A percentile compares a stretch with the other conserved stretches of the same genome.
phyloP scores from a whole-genome alignment of 2,113 vertebrate genomes.

The Microcebus ravelobensis region DNA sequence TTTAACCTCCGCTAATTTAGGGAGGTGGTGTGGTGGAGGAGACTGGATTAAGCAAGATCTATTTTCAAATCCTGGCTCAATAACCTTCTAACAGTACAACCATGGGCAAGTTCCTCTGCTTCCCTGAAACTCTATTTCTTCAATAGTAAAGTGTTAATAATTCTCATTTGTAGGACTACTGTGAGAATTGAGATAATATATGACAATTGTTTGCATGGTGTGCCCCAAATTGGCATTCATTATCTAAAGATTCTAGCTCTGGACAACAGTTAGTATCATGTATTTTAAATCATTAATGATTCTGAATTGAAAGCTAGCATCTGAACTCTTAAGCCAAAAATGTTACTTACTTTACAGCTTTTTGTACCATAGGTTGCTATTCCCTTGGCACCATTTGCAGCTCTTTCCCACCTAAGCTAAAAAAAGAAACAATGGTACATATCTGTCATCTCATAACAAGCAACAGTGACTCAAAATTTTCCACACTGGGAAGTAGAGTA shows the following conservation, averaged over 20 bases:
- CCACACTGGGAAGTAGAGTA: background rate
- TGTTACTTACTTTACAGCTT: background rate
- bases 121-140: background rate
- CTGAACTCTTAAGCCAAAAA: background rate
- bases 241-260: constrained; percentile 1
- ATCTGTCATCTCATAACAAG: background rate
- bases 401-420: background rate
- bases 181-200: background rate
- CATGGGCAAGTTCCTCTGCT: background rate
- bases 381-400: background rate
- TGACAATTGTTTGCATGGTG: background rate
- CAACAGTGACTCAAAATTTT: background rate
- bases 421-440: background rate
- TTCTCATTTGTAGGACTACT: background rate
- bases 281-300: constrained; percentile 21
- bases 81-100: background rate
- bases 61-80: constrained; percentile 47
- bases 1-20: background rate
- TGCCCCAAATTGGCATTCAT: background rate
- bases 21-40: background rate
- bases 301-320: constrained; percentile 15
- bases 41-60: constrained; percentile 3
- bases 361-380: background rate
- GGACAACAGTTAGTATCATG: background rate
- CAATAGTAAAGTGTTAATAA: background rate